These are phyloP conservation scores for Deilephila elpenor DNA, from an alignment of 2,888 invertebrate genomes.

Conservation along the genomic window DNA sequence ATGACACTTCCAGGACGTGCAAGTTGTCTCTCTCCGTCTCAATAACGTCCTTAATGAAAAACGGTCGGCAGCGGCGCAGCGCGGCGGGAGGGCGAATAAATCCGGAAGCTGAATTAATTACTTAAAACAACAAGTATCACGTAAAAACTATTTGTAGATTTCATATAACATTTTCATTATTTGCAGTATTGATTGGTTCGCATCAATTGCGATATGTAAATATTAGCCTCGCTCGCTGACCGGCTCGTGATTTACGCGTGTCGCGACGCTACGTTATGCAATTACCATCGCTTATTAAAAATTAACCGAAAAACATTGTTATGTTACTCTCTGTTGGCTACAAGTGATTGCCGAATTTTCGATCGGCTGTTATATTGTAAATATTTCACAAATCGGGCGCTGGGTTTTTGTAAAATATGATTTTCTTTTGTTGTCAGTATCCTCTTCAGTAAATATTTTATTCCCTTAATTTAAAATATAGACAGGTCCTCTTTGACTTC, in stretches of 20 bases:
- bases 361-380: neutral
- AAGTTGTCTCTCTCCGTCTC: conserved; percentile 60
- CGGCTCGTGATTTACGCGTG: conserved; percentile 73
- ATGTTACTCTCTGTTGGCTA: conserved; percentile 33
- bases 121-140: conserved; percentile 53
- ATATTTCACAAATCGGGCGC: neutral
- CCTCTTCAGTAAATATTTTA: neutral
- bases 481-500: neutral
- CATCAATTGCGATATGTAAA: conserved; percentile 84
- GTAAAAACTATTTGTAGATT: conserved; percentile 71
- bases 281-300: conserved; percentile 81
- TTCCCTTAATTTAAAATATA: neutral
- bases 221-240: conserved; percentile 76
- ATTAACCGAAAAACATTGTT: conserved; percentile 58
- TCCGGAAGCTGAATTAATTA: conserved; percentile 45
- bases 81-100: conserved; percentile 13
- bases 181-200: conserved; percentile 83
- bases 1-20: conserved; percentile 58
- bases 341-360: conserved; percentile 18
- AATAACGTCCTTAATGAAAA: conserved; percentile 48
- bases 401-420: neutral
- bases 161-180: conserved; percentile 79
- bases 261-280: conserved; percentile 76
- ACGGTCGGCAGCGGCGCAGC: neutral
- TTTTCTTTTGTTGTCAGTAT: neutral